These are phyloP conservation scores for Glossophaga mutica DNA, from an alignment of 2,797 vertebrate genomes.

Conservation along the genomic window DNA sequence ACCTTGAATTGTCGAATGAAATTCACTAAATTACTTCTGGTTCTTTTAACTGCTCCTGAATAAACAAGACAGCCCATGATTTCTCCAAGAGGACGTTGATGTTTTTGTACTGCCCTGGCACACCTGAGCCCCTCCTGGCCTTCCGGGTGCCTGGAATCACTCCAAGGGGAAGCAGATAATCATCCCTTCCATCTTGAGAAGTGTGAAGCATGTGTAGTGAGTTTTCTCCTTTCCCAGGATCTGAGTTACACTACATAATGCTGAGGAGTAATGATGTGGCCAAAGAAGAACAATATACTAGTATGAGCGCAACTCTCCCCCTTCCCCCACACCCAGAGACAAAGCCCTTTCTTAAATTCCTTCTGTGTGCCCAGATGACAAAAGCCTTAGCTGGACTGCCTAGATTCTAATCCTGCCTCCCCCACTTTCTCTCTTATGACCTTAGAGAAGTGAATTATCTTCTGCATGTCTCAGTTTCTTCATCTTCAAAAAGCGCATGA, in stretches of 20 bases:
- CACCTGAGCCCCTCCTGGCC: not conserved
- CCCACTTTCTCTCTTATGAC: not conserved
- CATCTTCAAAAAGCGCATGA: not conserved
- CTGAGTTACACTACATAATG: not conserved
- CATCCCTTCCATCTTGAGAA: not conserved
- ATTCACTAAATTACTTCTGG: not conserved
- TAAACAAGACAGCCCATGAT: not conserved
- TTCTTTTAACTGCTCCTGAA: not conserved
- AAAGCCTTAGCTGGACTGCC: not conserved
- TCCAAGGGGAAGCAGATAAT: not conserved
- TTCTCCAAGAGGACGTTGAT: not conserved
- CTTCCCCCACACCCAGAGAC: not conserved
- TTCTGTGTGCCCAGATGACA: not conserved
- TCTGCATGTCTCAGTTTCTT: not conserved
- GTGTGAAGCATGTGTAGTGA: not conserved
- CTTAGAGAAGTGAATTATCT: not conserved
- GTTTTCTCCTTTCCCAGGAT: not conserved
- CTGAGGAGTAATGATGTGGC: not conserved
- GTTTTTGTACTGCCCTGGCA: not conserved
- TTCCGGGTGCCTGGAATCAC: not conserved
- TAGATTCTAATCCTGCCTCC: not conserved
- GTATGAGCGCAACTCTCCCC: not conserved
- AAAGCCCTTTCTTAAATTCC: not conserved
- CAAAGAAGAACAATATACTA: not conserved
- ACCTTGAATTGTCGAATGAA: not conserved